Evolutionary conservation across 2,797 vertebrate genomes (phyloP).

Genomic region (Bufotes viridis): DNA sequence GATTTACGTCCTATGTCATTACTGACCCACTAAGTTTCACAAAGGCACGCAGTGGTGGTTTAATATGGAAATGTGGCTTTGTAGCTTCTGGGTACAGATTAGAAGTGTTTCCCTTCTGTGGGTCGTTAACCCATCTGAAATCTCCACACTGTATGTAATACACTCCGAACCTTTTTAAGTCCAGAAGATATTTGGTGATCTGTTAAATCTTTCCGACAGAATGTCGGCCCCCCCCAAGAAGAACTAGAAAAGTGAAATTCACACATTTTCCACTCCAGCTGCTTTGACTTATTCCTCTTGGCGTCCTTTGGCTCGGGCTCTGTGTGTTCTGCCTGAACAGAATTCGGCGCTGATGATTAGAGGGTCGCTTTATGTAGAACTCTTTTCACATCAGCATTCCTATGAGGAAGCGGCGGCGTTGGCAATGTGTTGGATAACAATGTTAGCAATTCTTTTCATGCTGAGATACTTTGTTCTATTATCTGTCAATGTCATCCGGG

Average conservation of each 20-base stretch:
- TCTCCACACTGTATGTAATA: not conserved
- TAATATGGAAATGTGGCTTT: not conserved
- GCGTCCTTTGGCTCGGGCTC: constrained; percentile 25
- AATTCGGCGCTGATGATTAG: constrained; percentile 20
- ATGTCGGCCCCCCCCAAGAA: not conserved
- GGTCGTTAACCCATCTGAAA: not conserved
- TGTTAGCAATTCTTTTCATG: constrained; percentile 49
- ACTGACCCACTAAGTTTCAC: not conserved
- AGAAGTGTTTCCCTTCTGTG: not conserved
- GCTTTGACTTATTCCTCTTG: constrained; percentile 30
- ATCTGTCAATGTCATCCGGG: constrained; percentile 43
- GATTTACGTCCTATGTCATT: not conserved
- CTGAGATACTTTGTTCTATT: constrained; percentile 44
- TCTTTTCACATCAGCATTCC: constrained; percentile 31
- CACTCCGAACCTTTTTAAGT: constrained; percentile 12
- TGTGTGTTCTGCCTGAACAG: constrained; percentile 1
- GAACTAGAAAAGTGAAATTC: constrained; percentile 34
- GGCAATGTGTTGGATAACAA: constrained; percentile 39
- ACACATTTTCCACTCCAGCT: constrained; percentile 36
- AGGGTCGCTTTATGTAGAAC: constrained; percentile 13
- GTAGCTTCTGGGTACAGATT: constrained; percentile 17
- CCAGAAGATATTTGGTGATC: constrained; percentile 16
- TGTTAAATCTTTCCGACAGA: not conserved
- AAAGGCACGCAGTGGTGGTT: not conserved
- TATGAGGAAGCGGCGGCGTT: constrained; percentile 4